Evolutionary conservation across 2,797 vertebrate genomes (phyloP).

Genomic region (Fistularia tabacaria): DNA sequence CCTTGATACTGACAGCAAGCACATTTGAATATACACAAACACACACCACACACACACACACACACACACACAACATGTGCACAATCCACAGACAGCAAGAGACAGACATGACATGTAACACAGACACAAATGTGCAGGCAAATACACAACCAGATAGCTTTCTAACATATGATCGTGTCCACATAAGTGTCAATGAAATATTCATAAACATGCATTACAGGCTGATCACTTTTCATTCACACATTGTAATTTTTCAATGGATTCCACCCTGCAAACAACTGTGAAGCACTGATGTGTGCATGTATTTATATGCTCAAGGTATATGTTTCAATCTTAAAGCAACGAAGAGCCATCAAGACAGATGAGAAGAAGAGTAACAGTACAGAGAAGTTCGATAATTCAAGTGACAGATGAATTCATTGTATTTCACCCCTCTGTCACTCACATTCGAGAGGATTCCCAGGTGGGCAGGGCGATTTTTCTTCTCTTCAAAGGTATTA

Average conservation of each 20-base stretch:
- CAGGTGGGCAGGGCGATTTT: conserved; percentile 26
- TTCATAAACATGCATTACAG: no score
- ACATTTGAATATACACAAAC: conserved; percentile 7
- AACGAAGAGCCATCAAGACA: conserved; percentile 3
- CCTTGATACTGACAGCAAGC: conserved; percentile 34
- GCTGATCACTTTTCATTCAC: no score
- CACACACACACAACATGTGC: background rate
- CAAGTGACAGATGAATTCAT: conserved; percentile 21
- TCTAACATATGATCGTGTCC: no score
- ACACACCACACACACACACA: background rate
- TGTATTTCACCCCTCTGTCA: conserved; percentile 21
- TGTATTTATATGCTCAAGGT: background rate
- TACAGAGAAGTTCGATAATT: conserved; percentile 30
- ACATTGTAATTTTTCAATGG: no score
- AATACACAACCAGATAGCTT: no score
- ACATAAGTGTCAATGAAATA: no score
- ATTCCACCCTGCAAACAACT: background rate
- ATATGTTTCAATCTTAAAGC: background rate
- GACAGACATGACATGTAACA: background rate
- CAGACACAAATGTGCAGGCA: background rate
- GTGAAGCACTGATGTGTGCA: no score
- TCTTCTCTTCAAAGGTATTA: conserved; percentile 27
- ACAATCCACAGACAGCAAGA: background rate
- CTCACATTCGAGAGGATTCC: conserved; percentile 35
- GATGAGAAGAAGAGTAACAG: conserved; percentile 8